Evolutionary conservation across 2,113 vertebrate species (phyloP).

Genomic region (Physeter macrocephalus): DNA sequence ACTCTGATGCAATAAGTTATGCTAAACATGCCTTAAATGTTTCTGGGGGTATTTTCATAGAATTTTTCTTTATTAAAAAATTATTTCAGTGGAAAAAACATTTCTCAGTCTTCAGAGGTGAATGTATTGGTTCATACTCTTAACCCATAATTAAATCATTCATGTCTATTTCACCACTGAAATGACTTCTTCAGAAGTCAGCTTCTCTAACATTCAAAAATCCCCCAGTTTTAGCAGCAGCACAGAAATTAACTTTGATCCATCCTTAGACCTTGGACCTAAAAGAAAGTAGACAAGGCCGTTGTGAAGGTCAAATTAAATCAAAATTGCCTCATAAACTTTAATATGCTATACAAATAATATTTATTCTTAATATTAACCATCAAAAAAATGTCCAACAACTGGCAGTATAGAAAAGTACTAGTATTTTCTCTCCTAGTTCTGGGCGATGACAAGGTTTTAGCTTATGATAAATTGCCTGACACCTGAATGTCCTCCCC

Average conservation of each 20-base stretch:
- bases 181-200: not conserved
- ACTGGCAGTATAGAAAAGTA: not conserved
- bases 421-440: not conserved
- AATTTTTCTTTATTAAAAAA: conserved; percentile 2
- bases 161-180: not conserved
- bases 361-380: not conserved
- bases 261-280: not conserved
- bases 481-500: not conserved
- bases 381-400: not conserved
- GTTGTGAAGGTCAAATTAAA: not conserved
- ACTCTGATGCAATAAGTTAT: not conserved
- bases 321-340: not conserved
- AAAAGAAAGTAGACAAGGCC: not conserved
- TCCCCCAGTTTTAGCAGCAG: not conserved
- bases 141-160: not conserved
- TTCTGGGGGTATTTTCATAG: not conserved
- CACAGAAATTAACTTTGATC: not conserved
- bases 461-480: not conserved
- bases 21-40: not conserved
- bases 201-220: not conserved
- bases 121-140: not conserved
- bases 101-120: not conserved
- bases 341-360: not conserved
- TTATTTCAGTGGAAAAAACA: not conserved
- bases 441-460: not conserved